These are phyloP conservation scores for Polyommatus icarus DNA, from an alignment of 2,888 invertebrate species.

Conservation along the genomic window DNA sequence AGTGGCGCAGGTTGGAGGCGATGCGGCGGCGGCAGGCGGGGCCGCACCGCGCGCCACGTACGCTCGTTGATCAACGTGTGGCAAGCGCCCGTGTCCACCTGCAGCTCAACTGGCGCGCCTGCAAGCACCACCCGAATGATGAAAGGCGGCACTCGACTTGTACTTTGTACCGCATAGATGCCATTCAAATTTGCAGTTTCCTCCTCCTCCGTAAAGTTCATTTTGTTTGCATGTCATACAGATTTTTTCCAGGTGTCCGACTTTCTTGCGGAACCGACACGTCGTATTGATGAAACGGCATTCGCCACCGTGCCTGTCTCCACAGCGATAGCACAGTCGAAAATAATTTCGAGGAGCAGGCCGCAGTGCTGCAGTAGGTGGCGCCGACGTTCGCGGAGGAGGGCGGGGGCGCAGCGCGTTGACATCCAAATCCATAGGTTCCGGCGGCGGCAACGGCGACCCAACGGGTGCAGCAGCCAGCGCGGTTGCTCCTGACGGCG, in stretches of 20 bases:
- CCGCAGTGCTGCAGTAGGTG: neutral
- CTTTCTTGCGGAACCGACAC: slow-evolving; percentile 36
- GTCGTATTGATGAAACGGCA: slow-evolving; percentile 39
- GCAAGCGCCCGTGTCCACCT: too few relatives aligned
- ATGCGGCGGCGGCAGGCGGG: neutral
- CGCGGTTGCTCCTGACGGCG: too few relatives aligned
- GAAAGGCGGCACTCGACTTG: slow-evolving; percentile 32
- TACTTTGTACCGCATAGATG: slow-evolving; percentile 31
- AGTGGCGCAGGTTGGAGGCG: too few relatives aligned
- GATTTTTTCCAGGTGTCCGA: neutral
- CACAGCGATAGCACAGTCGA: slow-evolving; percentile 41
- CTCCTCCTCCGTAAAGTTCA: too few relatives aligned
- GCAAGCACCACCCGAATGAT: too few relatives aligned
- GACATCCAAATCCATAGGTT: too few relatives aligned
- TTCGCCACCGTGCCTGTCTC: slow-evolving; percentile 38
- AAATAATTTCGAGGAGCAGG: neutral
- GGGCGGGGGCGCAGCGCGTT: too few relatives aligned
- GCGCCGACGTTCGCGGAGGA: too few relatives aligned
- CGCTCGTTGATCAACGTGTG: slow-evolving; percentile 34
- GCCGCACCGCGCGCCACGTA: slow-evolving; percentile 32
- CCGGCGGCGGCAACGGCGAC: too few relatives aligned
- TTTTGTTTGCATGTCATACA: too few relatives aligned
- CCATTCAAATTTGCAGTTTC: slow-evolving; percentile 32
- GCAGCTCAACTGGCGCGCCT: too few relatives aligned
- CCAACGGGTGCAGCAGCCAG: too few relatives aligned